Conservation (phyloP, 2,888 invertebrate species). For the Pristionchus entomophagus region DNA sequence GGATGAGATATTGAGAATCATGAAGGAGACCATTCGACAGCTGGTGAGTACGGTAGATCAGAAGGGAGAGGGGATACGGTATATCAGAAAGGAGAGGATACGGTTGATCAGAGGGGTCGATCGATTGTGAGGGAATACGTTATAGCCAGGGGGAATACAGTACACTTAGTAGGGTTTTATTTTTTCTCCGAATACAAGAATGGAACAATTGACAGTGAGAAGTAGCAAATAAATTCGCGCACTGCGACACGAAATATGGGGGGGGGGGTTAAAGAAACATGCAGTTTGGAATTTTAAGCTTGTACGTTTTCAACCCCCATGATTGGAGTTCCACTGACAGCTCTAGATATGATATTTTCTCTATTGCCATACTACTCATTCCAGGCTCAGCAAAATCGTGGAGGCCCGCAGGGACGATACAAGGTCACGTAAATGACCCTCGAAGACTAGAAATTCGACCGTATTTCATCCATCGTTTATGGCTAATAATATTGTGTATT, state of each 20-base stretch:
- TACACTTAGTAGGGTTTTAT: not conserved
- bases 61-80: not conserved
- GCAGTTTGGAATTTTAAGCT: not conserved
- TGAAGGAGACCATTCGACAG: constrained; percentile 96
- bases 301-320: not conserved
- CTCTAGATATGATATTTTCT: no score
- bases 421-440: constrained; percentile 32
- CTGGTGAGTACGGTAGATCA: constrained; percentile 77
- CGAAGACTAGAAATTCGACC: not conserved
- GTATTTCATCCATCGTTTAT: no score
- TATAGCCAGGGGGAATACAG: not conserved
- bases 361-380: not conserved
- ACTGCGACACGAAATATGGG: no score
- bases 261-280: no score
- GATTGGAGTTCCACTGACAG: no score
- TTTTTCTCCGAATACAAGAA: no score
- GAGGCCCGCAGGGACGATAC: constrained; percentile 46
- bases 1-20: constrained; percentile 95
- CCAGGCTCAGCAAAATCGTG: constrained; percentile 40
- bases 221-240: no score
- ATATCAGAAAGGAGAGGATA: not conserved
- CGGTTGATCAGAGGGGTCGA: not conserved
- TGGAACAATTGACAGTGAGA: no score
- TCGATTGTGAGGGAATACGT: not conserved
- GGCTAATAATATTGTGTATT: not conserved